phyloP scores from a whole-genome alignment of 2,797 vertebrate genomes.

The Molothrus aeneus region DNA sequence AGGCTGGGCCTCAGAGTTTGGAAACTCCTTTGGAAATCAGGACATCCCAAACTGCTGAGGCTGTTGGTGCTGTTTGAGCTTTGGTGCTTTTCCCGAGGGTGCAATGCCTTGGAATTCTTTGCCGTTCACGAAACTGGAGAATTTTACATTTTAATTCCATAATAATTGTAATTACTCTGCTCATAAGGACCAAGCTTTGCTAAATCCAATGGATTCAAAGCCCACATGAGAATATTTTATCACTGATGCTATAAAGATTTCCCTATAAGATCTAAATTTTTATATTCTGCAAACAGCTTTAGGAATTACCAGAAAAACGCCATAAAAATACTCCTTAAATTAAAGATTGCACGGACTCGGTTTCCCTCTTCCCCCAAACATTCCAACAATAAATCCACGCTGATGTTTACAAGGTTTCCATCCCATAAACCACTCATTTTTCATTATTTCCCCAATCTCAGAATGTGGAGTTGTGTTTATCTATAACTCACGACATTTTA shows the following conservation, averaged over 20 bases:
- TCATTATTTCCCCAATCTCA: not conserved
- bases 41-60: not conserved
- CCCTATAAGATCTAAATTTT: not conserved
- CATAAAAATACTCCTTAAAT: not conserved
- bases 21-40: not conserved
- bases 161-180: not conserved
- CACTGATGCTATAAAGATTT: not conserved
- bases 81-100: not conserved
- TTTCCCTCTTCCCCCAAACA: not conserved
- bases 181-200: not conserved
- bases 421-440: not conserved
- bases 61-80: not conserved
- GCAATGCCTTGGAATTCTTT: not conserved
- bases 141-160: not conserved
- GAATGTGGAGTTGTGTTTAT: not conserved
- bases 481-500: not conserved
- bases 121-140: not conserved
- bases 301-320: not conserved
- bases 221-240: not conserved
- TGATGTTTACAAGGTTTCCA: conserved; percentile 8
- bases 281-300: not conserved
- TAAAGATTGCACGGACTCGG: not conserved
- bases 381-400: not conserved
- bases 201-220: not conserved
- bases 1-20: not conserved